A percentile compares a stretch with the other conserved stretches of the same genome.
Conservation (phyloP, 2,113 vertebrate species). For the Sylvilagus bachmani region DNA sequence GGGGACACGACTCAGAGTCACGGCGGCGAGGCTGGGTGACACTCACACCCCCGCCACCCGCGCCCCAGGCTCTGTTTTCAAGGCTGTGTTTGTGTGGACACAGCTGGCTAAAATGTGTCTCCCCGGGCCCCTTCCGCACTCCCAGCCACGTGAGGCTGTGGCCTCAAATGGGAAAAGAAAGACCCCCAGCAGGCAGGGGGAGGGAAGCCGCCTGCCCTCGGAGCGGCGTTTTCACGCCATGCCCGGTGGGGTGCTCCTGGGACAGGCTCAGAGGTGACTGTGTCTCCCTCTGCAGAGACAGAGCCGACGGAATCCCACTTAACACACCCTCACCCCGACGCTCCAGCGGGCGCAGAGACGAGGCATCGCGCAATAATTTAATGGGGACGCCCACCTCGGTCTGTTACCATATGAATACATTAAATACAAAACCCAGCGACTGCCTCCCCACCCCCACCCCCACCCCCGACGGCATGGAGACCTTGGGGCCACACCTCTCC, state of each 20-base stretch:
- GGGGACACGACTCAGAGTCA: not conserved
- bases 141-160: slow-evolving; percentile 15
- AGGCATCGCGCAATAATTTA: not conserved
- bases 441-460: too few species aligned
- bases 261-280: slow-evolving; percentile 44
- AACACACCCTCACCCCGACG: not conserved
- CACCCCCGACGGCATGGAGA: not conserved
- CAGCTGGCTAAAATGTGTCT: slow-evolving; percentile 65
- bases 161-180: slow-evolving; percentile 55
- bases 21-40: not conserved
- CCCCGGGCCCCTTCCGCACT: not conserved
- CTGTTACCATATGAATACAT: not conserved
- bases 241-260: not conserved
- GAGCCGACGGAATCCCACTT: not conserved
- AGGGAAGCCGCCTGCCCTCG: not conserved
- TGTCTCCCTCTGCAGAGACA: too few species aligned
- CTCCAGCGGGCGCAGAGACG: slow-evolving; percentile 55
- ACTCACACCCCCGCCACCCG: not conserved
- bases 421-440: not conserved
- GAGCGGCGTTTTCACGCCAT: slow-evolving; percentile 32
- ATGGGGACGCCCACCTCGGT: not conserved
- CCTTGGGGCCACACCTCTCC: not conserved
- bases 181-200: not conserved
- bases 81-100: slow-evolving; percentile 69
- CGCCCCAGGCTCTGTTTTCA: slow-evolving; percentile 3